phyloP scores from a whole-genome alignment of 1,140 invertebrate species.

The Hyposmocoma kahamanoa region DNA sequence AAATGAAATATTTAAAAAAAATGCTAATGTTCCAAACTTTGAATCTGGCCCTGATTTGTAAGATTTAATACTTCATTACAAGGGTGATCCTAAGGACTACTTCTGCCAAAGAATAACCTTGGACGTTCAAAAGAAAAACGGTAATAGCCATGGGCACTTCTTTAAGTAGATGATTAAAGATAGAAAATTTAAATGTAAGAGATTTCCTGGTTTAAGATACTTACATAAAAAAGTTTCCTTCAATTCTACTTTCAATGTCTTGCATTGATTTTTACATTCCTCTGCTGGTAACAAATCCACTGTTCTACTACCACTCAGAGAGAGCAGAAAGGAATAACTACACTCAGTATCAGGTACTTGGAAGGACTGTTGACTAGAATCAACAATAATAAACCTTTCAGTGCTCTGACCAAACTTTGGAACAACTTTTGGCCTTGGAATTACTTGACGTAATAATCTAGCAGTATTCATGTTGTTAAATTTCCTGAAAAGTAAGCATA shows the following conservation, averaged over 20 bases:
- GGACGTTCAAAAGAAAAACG: no score
- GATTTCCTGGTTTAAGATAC: conserved; percentile 55
- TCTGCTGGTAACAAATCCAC: conserved; percentile 79
- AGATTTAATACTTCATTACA: no score
- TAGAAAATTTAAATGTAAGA: no score
- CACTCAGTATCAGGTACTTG: conserved; percentile 83
- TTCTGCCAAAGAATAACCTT: no score
- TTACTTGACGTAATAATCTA: conserved; percentile 77
- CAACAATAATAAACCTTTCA: conserved; percentile 82
- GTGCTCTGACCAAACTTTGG: conserved; percentile 80
- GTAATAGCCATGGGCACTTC: no score
- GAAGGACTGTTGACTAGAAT: conserved; percentile 75
- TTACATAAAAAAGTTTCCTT: conserved; percentile 80
- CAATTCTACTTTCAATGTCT: conserved; percentile 77
- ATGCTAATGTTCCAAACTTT: no score
- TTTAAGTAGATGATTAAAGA: no score
- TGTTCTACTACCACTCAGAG: conserved; percentile 77
- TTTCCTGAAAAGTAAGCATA: conserved; percentile 70
- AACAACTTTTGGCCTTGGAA: conserved; percentile 77
- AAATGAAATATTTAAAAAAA: no score
- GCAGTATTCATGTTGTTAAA: conserved; percentile 81
- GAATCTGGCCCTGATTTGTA: no score
- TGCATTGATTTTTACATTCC: conserved; percentile 80
- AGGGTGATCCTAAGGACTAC: no score
- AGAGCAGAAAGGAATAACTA: conserved; percentile 81